Percentiles rank a stretch among this genome's conserved stretches.
phyloP scores from a whole-genome alignment of 2,113 vertebrate species.

The Cisticola juncidis region DNA sequence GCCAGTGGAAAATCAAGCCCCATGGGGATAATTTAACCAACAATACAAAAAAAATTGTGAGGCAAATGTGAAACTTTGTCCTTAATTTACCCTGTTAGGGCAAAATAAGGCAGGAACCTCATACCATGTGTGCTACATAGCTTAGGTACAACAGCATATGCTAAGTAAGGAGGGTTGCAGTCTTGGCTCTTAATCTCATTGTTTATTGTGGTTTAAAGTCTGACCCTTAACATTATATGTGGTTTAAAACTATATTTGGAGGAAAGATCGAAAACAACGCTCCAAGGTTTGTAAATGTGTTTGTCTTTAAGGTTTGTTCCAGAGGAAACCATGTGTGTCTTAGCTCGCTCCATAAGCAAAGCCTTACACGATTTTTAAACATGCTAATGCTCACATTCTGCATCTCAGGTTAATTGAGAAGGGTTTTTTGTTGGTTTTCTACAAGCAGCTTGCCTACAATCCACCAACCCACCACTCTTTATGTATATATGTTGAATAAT shows the following conservation, averaged over 20 bases:
- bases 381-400: conserved; percentile 65
- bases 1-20: conserved; percentile 46
- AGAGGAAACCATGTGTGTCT: conserved; percentile 50
- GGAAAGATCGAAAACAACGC: not conserved
- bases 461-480: conserved; percentile 69
- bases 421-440: conserved; percentile 58
- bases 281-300: conserved; percentile 52
- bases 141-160: not conserved
- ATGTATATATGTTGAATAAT: conserved; percentile 83
- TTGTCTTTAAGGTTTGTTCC: conserved; percentile 67
- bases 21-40: conserved; percentile 8
- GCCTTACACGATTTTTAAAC: conserved; percentile 48
- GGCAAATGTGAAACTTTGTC: conserved; percentile 44
- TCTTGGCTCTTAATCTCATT: not conserved
- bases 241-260: conserved; percentile 32
- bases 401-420: conserved; percentile 53
- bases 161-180: not conserved
- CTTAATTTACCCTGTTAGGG: conserved; percentile 16
- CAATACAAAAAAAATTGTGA: conserved; percentile 16
- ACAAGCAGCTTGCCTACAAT: conserved; percentile 59
- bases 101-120: not conserved
- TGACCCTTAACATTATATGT: conserved; percentile 22
- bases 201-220: conserved; percentile 45
- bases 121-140: not conserved
- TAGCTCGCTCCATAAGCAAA: conserved; percentile 60